A percentile compares a stretch with the other conserved stretches of the same genome.
phyloP scores from a whole-genome alignment of 2,888 invertebrate genomes.

The Aleiodes testaceus region DNA sequence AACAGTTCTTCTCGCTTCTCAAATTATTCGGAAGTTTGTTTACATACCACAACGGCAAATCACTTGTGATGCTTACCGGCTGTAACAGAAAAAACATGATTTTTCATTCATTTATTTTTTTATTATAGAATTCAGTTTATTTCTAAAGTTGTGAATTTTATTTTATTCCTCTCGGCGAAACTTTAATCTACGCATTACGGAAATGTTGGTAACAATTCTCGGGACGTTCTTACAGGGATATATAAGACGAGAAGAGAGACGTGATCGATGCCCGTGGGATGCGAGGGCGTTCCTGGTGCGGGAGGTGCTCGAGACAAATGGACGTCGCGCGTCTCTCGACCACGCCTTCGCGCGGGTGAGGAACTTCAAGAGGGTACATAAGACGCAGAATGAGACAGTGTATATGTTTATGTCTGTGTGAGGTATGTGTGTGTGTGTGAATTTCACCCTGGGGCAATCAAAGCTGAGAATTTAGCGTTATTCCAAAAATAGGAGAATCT shows the following conservation, averaged over 20 bases:
- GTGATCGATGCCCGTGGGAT: conserved; percentile 73
- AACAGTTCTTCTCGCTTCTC: conserved; percentile 18
- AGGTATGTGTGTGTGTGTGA: conserved; percentile 14
- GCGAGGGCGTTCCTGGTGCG: conserved; percentile 73
- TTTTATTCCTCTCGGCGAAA: not conserved
- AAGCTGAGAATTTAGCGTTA: not conserved
- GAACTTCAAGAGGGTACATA: conserved; percentile 58
- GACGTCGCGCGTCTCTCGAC: conserved; percentile 73
- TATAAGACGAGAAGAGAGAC: conserved; percentile 64
- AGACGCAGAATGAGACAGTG: conserved; percentile 53
- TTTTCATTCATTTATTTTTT: too few species aligned
- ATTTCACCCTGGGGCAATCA: conserved; percentile 21
- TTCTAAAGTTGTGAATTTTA: not conserved
- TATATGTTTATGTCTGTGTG: conserved; percentile 23
- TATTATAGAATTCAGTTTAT: not conserved
- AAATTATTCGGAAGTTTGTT: conserved; percentile 7
- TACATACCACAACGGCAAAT: conserved; percentile 12
- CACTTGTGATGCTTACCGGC: conserved; percentile 63
- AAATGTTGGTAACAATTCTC: conserved; percentile 39
- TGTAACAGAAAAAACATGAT: conserved; percentile 65
- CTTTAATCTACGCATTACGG: conserved; percentile 39
- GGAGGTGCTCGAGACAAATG: conserved; percentile 73
- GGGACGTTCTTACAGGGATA: conserved; percentile 38
- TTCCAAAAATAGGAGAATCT: too few species aligned
- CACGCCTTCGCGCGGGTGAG: conserved; percentile 63